Evolutionary conservation across 2,113 vertebrate species (phyloP).

Genomic region (Thinocorus orbignyianus): DNA sequence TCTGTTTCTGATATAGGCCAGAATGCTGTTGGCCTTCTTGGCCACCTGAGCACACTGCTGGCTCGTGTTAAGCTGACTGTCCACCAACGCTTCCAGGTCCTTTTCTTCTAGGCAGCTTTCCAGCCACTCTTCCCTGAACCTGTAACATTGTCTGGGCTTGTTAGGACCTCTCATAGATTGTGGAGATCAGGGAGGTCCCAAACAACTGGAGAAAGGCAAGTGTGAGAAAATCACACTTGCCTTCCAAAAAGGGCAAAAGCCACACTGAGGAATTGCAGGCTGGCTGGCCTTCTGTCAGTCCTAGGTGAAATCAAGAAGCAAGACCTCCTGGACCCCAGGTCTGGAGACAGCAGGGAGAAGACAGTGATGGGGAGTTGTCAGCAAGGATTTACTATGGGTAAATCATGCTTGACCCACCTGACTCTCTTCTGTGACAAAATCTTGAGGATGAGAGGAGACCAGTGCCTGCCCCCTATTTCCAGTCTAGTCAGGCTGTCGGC

Average conservation of each 20-base stretch:
- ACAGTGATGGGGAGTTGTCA: rapidly evolving
- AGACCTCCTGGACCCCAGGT: rapidly evolving
- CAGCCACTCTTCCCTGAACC: no score
- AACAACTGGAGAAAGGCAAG: background rate
- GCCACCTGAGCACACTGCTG: no score
- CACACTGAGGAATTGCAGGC: background rate
- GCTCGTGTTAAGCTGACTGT: no score
- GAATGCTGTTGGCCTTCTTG: no score
- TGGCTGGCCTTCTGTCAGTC: rapidly evolving
- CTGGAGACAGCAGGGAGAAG: background rate
- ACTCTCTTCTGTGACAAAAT: background rate
- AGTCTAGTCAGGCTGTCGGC: background rate
- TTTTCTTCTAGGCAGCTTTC: no score
- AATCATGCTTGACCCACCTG: background rate
- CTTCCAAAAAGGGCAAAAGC: background rate
- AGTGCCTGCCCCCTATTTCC: rapidly evolving
- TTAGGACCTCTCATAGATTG: background rate
- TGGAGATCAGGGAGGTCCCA: background rate
- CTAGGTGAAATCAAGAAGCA: background rate
- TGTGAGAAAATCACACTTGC: background rate
- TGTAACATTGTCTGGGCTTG: no score
- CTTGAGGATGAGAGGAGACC: rapidly evolving
- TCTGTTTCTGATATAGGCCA: no score
- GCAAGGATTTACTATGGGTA: background rate
- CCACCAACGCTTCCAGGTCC: no score